Conservation (phyloP, 2,888 invertebrate species). For the Spisula solida region DNA sequence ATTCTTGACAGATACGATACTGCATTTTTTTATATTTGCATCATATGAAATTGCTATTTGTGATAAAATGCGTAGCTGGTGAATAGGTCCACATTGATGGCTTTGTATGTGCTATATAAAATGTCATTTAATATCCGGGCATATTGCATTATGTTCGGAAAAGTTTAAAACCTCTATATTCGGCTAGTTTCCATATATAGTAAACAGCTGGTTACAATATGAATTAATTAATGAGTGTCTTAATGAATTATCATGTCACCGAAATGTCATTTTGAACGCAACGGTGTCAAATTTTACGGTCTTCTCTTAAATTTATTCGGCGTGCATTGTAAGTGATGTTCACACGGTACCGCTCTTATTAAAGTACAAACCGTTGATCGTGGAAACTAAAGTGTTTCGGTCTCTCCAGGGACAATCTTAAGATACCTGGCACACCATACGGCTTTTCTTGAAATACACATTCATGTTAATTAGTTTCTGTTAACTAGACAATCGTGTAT, state of each 20-base stretch:
- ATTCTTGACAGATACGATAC: too few species aligned
- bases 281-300: constrained; percentile 7
- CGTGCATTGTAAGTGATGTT: background rate
- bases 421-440: too few species aligned
- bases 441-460: too few species aligned
- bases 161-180: background rate
- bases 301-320: background rate
- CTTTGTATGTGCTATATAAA: background rate
- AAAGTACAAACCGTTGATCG: too few species aligned
- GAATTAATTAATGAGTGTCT: background rate
- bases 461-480: too few species aligned
- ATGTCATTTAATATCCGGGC: background rate
- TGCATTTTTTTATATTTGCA: too few species aligned
- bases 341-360: background rate
- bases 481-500: too few species aligned
- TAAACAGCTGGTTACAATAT: background rate
- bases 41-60: too few species aligned
- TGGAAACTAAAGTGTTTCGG: too few species aligned
- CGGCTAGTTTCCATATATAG: background rate
- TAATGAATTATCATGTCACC: background rate
- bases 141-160: background rate
- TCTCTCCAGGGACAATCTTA: too few species aligned
- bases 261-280: background rate
- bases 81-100: too few species aligned
- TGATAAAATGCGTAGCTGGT: too few species aligned